These are phyloP conservation scores for Dascyllus trimaculatus DNA, from an alignment of 2,113 vertebrate genomes.

Conservation along the genomic window DNA sequence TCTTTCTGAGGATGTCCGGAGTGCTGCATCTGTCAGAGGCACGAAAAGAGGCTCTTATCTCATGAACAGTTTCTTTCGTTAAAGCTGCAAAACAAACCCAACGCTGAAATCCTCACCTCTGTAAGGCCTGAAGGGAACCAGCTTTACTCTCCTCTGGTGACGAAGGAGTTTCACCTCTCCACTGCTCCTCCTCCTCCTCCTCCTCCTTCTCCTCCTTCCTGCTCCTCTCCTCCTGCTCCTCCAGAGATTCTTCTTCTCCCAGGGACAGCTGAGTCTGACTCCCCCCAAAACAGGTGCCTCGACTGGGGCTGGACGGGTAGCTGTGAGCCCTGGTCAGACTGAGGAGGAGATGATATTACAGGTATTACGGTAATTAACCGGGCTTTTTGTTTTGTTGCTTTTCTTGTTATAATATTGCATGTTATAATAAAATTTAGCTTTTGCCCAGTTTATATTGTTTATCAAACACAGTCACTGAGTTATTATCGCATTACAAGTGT, in stretches of 20 bases:
- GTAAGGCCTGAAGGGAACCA: slow-evolving; percentile 53
- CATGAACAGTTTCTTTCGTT: too few relatives aligned
- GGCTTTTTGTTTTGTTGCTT: too few relatives aligned
- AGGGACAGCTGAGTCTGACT: slow-evolving; percentile 67
- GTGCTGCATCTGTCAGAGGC: slow-evolving; percentile 71
- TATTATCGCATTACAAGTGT: too few relatives aligned
- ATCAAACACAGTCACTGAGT: too few relatives aligned
- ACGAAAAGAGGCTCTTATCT: too few relatives aligned
- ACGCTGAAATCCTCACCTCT: slow-evolving; percentile 60
- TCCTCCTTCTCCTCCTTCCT: slow-evolving; percentile 62
- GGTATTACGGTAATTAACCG: too few relatives aligned
- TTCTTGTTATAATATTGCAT: too few relatives aligned
- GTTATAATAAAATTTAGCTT: too few relatives aligned
- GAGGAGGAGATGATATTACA: too few relatives aligned
- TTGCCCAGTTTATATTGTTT: too few relatives aligned
- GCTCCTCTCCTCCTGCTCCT: slow-evolving; percentile 26
- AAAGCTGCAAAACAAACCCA: too few relatives aligned
- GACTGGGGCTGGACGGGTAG: slow-evolving; percentile 59
- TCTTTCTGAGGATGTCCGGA: slow-evolving; percentile 89
- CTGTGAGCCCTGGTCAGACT: slow-evolving; percentile 65
- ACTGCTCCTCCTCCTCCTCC: slow-evolving; percentile 54
- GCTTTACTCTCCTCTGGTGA: slow-evolving; percentile 72
- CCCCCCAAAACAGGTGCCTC: slow-evolving; percentile 69
- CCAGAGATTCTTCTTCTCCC: slow-evolving; percentile 60
- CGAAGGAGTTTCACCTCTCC: slow-evolving; percentile 17